phyloP scores from a whole-genome alignment of 2,888 invertebrate genomes.

The Emmelina monodactyla region DNA sequence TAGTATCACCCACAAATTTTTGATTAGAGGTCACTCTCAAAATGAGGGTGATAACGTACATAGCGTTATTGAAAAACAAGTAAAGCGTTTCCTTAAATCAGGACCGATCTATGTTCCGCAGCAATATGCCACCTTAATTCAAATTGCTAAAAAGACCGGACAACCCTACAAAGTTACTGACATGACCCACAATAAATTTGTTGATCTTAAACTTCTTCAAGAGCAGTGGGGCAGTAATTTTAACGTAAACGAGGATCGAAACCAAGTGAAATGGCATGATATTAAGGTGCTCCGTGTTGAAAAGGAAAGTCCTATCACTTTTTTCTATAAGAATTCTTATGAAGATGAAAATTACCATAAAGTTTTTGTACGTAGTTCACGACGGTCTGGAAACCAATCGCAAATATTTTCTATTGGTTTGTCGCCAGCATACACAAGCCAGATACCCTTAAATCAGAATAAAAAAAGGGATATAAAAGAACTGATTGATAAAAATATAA shows the following conservation, averaged over 20 bases:
- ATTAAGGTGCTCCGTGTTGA: slow-evolving; percentile 16
- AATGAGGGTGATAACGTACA: slow-evolving; percentile 12
- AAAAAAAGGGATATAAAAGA: slow-evolving; percentile 1
- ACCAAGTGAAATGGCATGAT: slow-evolving; percentile 17
- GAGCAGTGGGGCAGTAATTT: slow-evolving; percentile 17
- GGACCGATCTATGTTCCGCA: slow-evolving; percentile 12
- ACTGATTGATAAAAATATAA: neutral
- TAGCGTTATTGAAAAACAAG: slow-evolving; percentile 12
- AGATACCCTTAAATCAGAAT: neutral
- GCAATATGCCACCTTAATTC: slow-evolving; percentile 17
- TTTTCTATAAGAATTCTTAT: slow-evolving; percentile 5
- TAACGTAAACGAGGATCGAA: slow-evolving; percentile 14
- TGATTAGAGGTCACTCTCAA: slow-evolving; percentile 13
- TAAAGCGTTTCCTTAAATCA: slow-evolving; percentile 8
- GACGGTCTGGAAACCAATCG: slow-evolving; percentile 7
- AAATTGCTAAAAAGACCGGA: slow-evolving; percentile 20
- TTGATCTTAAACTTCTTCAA: slow-evolving; percentile 15
- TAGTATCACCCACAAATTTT: slow-evolving; percentile 11
- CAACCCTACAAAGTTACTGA: slow-evolving; percentile 16
- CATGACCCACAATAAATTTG: slow-evolving; percentile 18
- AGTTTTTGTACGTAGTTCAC: slow-evolving; percentile 6
- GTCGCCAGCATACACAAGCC: slow-evolving; percentile 1
- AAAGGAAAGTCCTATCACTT: slow-evolving; percentile 10
- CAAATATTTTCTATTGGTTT: slow-evolving; percentile 7
- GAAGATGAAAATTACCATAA: slow-evolving; percentile 3